phyloP scores from a whole-genome alignment of 2,113 vertebrate genomes.

The Stegastes partitus region DNA sequence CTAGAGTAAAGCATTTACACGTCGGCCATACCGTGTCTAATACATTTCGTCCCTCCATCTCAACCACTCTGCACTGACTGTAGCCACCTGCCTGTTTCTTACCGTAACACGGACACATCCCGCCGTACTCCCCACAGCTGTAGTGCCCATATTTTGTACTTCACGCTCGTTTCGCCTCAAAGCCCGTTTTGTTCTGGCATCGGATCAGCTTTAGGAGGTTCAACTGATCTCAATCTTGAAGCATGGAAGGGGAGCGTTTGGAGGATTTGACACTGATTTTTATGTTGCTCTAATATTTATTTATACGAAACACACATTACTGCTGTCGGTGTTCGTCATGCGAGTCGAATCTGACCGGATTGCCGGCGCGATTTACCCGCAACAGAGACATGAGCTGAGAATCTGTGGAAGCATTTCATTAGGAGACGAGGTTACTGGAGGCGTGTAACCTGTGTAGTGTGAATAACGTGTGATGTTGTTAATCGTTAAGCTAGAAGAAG shows the following conservation, averaged over 20 bases:
- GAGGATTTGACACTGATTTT: slow-evolving; percentile 75
- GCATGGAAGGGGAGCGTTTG: slow-evolving; percentile 54
- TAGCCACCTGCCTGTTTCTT: slow-evolving; percentile 56
- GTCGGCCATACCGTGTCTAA: slow-evolving; percentile 57
- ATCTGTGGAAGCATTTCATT: slow-evolving; percentile 36
- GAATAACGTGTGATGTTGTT: slow-evolving; percentile 71
- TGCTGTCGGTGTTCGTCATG: slow-evolving; percentile 62
- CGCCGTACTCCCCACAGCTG: slow-evolving; percentile 40
- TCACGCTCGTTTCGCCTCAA: slow-evolving; percentile 20
- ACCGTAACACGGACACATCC: slow-evolving; percentile 33
- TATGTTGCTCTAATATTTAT: slow-evolving; percentile 84
- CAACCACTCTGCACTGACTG: slow-evolving; percentile 55
- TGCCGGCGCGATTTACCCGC: slow-evolving; percentile 24
- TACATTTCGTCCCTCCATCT: slow-evolving; percentile 37
- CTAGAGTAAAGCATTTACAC: slow-evolving; percentile 55
- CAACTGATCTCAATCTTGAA: slow-evolving; percentile 28
- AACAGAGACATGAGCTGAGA: slow-evolving; percentile 36
- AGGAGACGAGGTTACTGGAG: slow-evolving; percentile 56
- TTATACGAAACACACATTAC: slow-evolving; percentile 76
- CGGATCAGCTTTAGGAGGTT: slow-evolving; percentile 3
- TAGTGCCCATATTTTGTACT: slow-evolving; percentile 51
- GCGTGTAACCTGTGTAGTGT: slow-evolving; percentile 63
- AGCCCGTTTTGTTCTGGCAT: neutral
- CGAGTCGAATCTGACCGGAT: slow-evolving; percentile 33
- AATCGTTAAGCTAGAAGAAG: slow-evolving; percentile 69